These are phyloP conservation scores for Xylota sylvarum DNA, from an alignment of 2,888 invertebrate genomes.

Conservation along the genomic window DNA sequence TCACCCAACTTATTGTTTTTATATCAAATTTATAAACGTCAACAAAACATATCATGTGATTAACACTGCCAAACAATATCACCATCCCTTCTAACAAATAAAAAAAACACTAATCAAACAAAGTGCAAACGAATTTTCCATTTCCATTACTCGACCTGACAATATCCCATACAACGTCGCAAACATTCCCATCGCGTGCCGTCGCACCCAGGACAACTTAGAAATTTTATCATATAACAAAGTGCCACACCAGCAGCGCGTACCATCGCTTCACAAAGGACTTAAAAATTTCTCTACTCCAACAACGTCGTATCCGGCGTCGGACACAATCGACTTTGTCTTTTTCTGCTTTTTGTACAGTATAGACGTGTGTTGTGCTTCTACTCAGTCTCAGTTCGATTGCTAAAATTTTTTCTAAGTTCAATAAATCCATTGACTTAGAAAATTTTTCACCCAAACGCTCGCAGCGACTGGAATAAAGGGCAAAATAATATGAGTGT, in stretches of 20 bases:
- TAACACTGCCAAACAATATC: slow-evolving; percentile 25
- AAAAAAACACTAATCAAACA: not conserved
- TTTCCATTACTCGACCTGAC: not conserved
- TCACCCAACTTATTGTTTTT: not conserved
- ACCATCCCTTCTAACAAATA: not conserved
- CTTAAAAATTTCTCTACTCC: slow-evolving; percentile 78
- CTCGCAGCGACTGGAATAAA: slow-evolving; percentile 26
- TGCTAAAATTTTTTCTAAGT: slow-evolving; percentile 80
- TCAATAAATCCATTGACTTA: slow-evolving; percentile 79
- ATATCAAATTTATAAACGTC: not conserved
- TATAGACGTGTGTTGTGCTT: slow-evolving; percentile 78
- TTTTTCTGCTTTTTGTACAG: slow-evolving; percentile 79
- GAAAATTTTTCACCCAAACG: slow-evolving; percentile 75
- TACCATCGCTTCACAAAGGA: slow-evolving; percentile 78
- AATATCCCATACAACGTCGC: slow-evolving; percentile 33
- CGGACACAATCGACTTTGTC: slow-evolving; percentile 79
- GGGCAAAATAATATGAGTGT: slow-evolving; percentile 63
- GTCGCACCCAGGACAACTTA: slow-evolving; percentile 58
- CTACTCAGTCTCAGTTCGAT: slow-evolving; percentile 48
- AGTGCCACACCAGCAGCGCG: slow-evolving; percentile 76
- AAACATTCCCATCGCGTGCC: slow-evolving; percentile 32
- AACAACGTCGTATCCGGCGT: slow-evolving; percentile 68
- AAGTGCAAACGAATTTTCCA: not conserved
- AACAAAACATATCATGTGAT: slow-evolving; percentile 50
- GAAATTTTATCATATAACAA: slow-evolving; percentile 58